Evolutionary conservation across 2,888 invertebrate genomes (phyloP).

Genomic region (Drosophila lacicola): DNA sequence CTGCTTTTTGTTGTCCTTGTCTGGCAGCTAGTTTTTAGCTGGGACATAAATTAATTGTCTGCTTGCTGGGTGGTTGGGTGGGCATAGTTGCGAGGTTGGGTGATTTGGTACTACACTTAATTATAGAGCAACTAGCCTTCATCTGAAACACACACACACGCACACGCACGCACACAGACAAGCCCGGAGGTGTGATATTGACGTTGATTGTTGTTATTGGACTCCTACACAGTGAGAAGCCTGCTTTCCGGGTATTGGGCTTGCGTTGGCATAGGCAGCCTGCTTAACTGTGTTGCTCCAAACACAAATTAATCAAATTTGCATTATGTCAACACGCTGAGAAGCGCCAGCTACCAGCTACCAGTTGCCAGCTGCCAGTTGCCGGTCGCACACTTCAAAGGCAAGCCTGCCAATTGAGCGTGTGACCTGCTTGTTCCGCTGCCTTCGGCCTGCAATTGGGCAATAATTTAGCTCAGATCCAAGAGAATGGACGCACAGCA

Average conservation of each 20-base stretch:
- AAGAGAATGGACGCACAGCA: slow-evolving; percentile 20
- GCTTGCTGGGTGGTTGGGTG: slow-evolving; percentile 5
- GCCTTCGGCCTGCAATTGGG: slow-evolving; percentile 17
- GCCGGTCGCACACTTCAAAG: slow-evolving; percentile 21
- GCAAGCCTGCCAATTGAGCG: slow-evolving; percentile 27
- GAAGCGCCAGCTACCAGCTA: slow-evolving; percentile 7
- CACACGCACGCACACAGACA: background rate
- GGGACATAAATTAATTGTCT: slow-evolving; percentile 25
- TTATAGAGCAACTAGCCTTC: slow-evolving; percentile 28
- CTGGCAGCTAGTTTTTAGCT: background rate
- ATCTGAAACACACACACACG: background rate
- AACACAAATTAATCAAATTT: slow-evolving; percentile 72
- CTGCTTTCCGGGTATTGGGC: slow-evolving; percentile 1
- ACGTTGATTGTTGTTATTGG: slow-evolving; percentile 37
- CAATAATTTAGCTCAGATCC: slow-evolving; percentile 8
- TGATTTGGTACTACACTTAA: slow-evolving; percentile 29
- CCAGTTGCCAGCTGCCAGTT: background rate
- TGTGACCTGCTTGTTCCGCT: slow-evolving; percentile 24
- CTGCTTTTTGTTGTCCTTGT: slow-evolving; percentile 9
- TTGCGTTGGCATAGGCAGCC: background rate
- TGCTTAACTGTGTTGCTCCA: slow-evolving; percentile 4
- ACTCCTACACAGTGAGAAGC: slow-evolving; percentile 1
- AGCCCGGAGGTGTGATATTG: slow-evolving; percentile 33
- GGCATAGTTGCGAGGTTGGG: background rate
- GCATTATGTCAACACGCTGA: slow-evolving; percentile 66